Conservation (phyloP, 1,140 invertebrate genomes). For the Homalodisca vitripennis region DNA sequence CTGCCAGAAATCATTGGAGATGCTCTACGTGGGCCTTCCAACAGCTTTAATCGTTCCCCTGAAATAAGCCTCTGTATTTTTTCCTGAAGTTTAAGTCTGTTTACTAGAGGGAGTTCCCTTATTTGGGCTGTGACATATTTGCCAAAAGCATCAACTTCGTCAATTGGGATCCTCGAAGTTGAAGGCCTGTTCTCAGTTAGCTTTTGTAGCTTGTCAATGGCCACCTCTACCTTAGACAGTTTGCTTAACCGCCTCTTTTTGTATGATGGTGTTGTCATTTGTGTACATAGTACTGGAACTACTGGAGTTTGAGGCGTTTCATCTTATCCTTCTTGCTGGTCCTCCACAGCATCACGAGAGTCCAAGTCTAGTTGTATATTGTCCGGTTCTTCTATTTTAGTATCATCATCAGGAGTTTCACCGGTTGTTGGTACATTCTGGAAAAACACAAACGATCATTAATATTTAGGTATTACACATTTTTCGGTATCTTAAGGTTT, state of each 20-base stretch:
- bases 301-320: neutral
- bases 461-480: neutral
- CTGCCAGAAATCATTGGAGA: conserved; percentile 4
- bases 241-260: conserved; percentile 20
- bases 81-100: conserved; percentile 8
- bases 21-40: neutral
- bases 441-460: neutral
- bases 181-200: neutral
- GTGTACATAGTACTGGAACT: neutral
- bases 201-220: conserved; percentile 8
- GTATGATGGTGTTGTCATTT: neutral
- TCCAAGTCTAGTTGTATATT: neutral
- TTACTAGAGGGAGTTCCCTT: neutral
- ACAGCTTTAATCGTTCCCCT: neutral
- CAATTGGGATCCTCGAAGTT: neutral
- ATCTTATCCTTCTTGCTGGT: neutral
- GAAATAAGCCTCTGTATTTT: conserved; percentile 6
- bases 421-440: neutral
- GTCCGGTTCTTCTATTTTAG: neutral
- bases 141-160: conserved; percentile 7
- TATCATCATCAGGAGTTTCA: neutral
- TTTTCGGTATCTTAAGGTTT: neutral
- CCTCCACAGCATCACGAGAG: neutral
- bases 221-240: neutral
- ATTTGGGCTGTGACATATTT: conserved; percentile 20